phyloP scores from a whole-genome alignment of 2,888 invertebrate species.

The Clanis bilineata region DNA sequence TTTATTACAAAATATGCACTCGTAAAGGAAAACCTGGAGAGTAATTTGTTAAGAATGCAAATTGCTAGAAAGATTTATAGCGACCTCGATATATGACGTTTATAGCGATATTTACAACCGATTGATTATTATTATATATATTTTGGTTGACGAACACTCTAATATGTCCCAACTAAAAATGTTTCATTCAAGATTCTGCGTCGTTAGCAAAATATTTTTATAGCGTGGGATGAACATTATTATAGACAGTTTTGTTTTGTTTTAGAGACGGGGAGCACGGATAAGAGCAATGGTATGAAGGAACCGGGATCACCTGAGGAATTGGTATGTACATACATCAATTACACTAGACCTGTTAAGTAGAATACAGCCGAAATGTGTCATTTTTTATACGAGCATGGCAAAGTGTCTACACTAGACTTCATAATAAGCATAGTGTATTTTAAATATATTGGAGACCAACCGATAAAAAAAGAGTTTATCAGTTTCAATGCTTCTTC shows the following conservation, averaged over 20 bases:
- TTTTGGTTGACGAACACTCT: background rate
- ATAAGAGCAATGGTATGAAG: slow-evolving; percentile 92
- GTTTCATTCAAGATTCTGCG: slow-evolving; percentile 2
- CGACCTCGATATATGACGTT: slow-evolving; percentile 2
- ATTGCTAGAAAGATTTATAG: slow-evolving; percentile 2
- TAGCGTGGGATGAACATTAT: background rate
- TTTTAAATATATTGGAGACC: too few species aligned
- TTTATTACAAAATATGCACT: background rate
- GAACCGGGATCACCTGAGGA: slow-evolving; percentile 92
- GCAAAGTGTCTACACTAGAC: too few species aligned
- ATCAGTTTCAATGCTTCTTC: too few species aligned
- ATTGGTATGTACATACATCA: slow-evolving; percentile 86
- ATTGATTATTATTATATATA: background rate
- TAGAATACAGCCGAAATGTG: too few species aligned
- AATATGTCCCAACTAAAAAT: background rate
- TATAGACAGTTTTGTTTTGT: slow-evolving; percentile 36
- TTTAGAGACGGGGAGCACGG: slow-evolving; percentile 86
- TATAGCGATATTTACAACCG: slow-evolving; percentile 4
- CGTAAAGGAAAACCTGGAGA: background rate
- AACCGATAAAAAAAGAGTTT: too few species aligned
- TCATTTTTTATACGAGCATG: too few species aligned
- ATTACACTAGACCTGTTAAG: too few species aligned
- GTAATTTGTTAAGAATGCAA: slow-evolving; percentile 3
- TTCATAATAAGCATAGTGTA: too few species aligned
- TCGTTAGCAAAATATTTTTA: background rate